Evolutionary conservation across 2,797 vertebrate species (phyloP).

Genomic region (Ctenosaura bakeri): DNA sequence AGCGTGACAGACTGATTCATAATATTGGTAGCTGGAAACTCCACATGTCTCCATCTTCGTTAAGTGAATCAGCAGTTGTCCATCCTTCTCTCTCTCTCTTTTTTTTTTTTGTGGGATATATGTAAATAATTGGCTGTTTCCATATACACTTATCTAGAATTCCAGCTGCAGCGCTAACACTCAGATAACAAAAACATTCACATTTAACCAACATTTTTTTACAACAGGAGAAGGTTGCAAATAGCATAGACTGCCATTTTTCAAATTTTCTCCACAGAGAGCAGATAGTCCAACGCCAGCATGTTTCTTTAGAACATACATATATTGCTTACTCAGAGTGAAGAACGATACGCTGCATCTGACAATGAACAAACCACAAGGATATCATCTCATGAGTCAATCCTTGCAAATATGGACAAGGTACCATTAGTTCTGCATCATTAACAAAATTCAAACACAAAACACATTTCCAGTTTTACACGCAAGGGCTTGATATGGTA

Average conservation of each 20-base stretch:
- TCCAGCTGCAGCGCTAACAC: background rate
- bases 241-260: background rate
- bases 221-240: background rate
- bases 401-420: background rate
- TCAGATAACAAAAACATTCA: background rate
- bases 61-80: slow-evolving; percentile 1
- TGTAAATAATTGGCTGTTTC: background rate
- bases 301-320: background rate
- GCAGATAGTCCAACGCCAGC: background rate
- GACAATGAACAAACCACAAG: background rate
- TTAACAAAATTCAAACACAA: background rate
- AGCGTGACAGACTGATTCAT: background rate
- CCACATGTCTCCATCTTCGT: background rate
- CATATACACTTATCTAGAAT: background rate
- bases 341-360: background rate
- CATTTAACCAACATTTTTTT: background rate
- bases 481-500: background rate
- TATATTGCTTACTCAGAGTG: background rate
- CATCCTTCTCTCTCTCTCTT: background rate
- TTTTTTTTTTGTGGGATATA: background rate
- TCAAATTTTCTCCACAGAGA: background rate
- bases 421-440: background rate
- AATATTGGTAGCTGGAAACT: slow-evolving; percentile 6
- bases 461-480: slow-evolving; percentile 1
- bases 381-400: background rate